Base-by-base conservation (phyloP, 2,113 vertebrate species). In the Cynoglossus semilaevis region DNA sequence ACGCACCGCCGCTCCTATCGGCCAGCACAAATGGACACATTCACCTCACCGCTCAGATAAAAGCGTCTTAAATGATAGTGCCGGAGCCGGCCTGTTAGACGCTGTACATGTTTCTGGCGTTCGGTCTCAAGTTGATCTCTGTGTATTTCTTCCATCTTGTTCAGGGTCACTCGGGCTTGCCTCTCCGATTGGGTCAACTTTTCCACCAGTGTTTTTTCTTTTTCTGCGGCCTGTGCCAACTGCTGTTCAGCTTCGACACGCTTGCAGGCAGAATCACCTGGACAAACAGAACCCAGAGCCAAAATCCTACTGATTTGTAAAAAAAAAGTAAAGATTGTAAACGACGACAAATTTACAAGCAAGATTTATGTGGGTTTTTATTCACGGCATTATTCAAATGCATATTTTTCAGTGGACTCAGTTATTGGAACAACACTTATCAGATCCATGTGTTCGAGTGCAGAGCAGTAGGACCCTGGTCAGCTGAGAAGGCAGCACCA, bases 91-190 rank as follows among this genome's bases (percentile, higher is more conserved):
- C 9, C 4, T 15, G 22, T 13, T 15, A 43, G 10, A 0, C 41
- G 6, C 4, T 10, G 38, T 51, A 93, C 94, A 91, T 91, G 93
- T 37, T 91, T 83, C 7, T 58, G 74, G 40, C 58, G 85, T 49
- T 92, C 87, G 15, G 62, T 72, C 0, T 86, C 90, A 8, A 93
- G 58, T 60, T 89, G 87, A 53, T 92, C 87, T 9, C 67, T 82
- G 78, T 93, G 90, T 44, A 63, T 74, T 37, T 83, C 74, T 0
- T 87, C 87, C 63, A 62, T 84, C 51, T 58, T 82, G 62, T 79
- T 85, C 17, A 92, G 78, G 46, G 78, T 80, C 58, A 76, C 41
- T 74, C 89, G 85, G 5, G 66, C 19, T 0, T 87, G 87, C 38
- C 63, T 89, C 60, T 92, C 85, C 19, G 70, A 73, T 58, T 88